phyloP scores from a whole-genome alignment of 1,140 invertebrate species.

The Spodoptera frugiperda region DNA sequence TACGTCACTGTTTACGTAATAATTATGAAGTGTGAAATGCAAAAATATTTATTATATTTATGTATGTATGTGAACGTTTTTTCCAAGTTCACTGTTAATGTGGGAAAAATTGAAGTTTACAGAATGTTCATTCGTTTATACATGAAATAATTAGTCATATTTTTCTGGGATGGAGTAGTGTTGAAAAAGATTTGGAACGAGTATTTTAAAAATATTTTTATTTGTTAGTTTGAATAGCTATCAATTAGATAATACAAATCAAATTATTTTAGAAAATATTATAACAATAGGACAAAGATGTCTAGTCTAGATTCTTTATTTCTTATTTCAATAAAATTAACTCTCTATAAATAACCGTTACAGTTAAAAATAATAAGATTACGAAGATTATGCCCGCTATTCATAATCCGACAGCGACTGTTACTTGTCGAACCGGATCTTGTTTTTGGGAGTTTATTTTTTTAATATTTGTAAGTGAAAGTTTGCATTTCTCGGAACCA shows the following conservation, averaged over 20 bases:
- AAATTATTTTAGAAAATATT: too few species aligned
- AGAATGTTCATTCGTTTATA: too few species aligned
- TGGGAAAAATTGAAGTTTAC: not conserved
- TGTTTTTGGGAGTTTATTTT: constrained; percentile 61
- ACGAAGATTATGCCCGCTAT: constrained; percentile 41
- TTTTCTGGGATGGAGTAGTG: too few species aligned
- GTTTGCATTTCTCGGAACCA: constrained; percentile 69
- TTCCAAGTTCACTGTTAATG: constrained; percentile 38
- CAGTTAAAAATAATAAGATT: constrained; percentile 10
- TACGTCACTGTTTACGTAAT: constrained; percentile 56
- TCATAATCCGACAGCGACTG: constrained; percentile 52
- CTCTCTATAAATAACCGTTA: not conserved
- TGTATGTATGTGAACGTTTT: not conserved
- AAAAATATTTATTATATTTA: not conserved
- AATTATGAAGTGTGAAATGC: constrained; percentile 5
- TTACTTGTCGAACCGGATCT: constrained; percentile 68
- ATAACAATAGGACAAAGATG: too few species aligned
- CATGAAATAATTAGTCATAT: too few species aligned
- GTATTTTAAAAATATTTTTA: not conserved
- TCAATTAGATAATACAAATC: too few species aligned
- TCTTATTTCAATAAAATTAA: not conserved
- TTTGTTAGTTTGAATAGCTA: not conserved
- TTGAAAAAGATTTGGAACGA: too few species aligned
- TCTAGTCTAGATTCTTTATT: too few species aligned
- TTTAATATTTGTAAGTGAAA: constrained; percentile 68